phyloP scores from a whole-genome alignment of 1,140 invertebrate species.

The Drosophila baimaii region DNA sequence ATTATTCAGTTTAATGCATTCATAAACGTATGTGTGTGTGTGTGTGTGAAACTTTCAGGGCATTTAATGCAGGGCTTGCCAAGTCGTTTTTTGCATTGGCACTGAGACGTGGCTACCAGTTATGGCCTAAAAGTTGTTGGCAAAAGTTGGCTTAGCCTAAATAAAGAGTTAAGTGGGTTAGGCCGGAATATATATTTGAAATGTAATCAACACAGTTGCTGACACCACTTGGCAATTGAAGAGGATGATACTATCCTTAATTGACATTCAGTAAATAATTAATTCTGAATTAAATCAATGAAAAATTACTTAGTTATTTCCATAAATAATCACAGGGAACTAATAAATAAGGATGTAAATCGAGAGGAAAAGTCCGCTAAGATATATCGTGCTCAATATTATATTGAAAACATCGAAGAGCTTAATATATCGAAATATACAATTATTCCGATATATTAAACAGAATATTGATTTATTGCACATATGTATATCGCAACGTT shows the following conservation, averaged over 20 bases:
- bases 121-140: constrained; percentile 30
- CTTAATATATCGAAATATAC: too few relatives aligned
- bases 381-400: too few relatives aligned
- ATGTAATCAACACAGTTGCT: constrained; percentile 36
- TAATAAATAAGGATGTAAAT: too few relatives aligned
- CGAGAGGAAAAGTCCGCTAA: too few relatives aligned
- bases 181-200: constrained; percentile 20
- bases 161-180: constrained; percentile 38
- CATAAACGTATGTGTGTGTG: constrained; percentile 8
- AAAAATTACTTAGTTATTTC: background rate
- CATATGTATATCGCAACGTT: too few relatives aligned
- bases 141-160: constrained; percentile 38
- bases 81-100: constrained; percentile 62
- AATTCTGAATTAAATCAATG: background rate
- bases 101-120: constrained; percentile 47
- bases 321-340: background rate
- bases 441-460: too few relatives aligned
- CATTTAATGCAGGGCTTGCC: constrained; percentile 70
- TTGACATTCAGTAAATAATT: constrained; percentile 35
- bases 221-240: constrained; percentile 3
- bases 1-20: constrained; percentile 48
- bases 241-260: background rate
- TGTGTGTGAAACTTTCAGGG: constrained; percentile 22
- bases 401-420: too few relatives aligned
- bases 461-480: too few relatives aligned